These are phyloP conservation scores for Callimorpha dominula DNA, from an alignment of 2,888 invertebrate species.

Conservation along the genomic window DNA sequence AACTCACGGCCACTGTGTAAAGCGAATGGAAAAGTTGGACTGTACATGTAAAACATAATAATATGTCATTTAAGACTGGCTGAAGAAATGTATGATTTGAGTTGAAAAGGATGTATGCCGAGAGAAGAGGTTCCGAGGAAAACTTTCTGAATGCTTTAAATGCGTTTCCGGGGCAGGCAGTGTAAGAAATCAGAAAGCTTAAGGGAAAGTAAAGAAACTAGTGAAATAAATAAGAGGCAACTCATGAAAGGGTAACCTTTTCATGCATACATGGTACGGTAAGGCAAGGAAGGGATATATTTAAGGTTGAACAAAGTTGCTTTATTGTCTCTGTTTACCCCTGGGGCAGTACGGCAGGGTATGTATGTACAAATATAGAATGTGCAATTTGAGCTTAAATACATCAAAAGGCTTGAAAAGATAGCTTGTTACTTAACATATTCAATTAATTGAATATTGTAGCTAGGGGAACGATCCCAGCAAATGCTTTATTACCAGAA, in stretches of 20 bases:
- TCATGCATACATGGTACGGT: background rate
- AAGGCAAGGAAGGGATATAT: background rate
- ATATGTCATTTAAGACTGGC: too few relatives aligned
- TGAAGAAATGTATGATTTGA: too few relatives aligned
- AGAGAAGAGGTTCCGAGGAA: too few relatives aligned
- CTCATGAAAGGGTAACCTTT: background rate
- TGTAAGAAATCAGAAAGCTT: too few relatives aligned
- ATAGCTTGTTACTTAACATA: background rate
- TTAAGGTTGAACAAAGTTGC: background rate
- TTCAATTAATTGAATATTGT: background rate
- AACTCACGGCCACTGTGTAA: too few relatives aligned
- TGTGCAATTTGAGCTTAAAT: background rate
- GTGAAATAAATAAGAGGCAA: too few relatives aligned
- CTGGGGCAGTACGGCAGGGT: background rate
- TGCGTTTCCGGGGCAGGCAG: too few relatives aligned
- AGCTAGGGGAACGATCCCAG: background rate
- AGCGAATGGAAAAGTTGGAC: too few relatives aligned
- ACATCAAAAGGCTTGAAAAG: background rate
- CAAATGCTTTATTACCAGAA: background rate
- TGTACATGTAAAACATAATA: too few relatives aligned
- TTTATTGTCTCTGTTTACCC: background rate
- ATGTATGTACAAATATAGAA: background rate
- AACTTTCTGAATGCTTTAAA: too few relatives aligned
- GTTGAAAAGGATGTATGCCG: too few relatives aligned
- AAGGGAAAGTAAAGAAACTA: too few relatives aligned